phyloP scores from a whole-genome alignment of 2,797 vertebrate genomes.

The Sciurus carolinensis region DNA sequence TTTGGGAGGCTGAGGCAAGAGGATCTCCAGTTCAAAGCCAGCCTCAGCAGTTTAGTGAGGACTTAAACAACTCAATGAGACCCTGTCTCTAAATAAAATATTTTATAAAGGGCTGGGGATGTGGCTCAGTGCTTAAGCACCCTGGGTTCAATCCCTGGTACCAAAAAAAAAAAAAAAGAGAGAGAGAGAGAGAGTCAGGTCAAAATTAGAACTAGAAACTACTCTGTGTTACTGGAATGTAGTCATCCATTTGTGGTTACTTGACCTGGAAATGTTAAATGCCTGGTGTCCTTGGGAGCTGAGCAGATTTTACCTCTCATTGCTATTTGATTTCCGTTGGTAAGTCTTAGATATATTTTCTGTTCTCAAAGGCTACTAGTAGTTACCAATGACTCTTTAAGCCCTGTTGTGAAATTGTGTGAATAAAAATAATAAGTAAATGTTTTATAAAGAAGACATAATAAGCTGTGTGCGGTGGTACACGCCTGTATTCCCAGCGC shows the following conservation, averaged over 20 bases:
- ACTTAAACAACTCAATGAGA: too few species aligned
- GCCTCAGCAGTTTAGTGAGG: too few species aligned
- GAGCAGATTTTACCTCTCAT: background rate
- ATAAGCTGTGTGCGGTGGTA: background rate
- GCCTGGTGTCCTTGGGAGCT: background rate
- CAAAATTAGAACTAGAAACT: background rate
- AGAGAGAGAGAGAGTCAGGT: background rate
- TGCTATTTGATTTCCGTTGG: background rate
- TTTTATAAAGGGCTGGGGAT: too few species aligned
- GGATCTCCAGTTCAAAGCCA: too few species aligned
- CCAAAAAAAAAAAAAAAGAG: too few species aligned
- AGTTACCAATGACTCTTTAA: background rate
- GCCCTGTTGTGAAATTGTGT: background rate
- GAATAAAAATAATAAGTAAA: background rate
- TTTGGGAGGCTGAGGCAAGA: too few species aligned
- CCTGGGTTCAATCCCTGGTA: too few species aligned
- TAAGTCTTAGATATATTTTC: background rate
- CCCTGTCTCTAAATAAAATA: too few species aligned
- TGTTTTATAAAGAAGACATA: background rate
- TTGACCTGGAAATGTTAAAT: background rate
- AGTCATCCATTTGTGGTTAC: background rate
- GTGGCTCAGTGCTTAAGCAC: too few species aligned
- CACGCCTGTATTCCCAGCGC: too few species aligned
- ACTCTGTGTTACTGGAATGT: background rate
- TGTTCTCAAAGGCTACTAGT: background rate